Evolutionary conservation across 2,113 vertebrate genomes (phyloP), one percentile per base, ranked within the genome.

Genomic region (Anseranas semipalmata): DNA sequence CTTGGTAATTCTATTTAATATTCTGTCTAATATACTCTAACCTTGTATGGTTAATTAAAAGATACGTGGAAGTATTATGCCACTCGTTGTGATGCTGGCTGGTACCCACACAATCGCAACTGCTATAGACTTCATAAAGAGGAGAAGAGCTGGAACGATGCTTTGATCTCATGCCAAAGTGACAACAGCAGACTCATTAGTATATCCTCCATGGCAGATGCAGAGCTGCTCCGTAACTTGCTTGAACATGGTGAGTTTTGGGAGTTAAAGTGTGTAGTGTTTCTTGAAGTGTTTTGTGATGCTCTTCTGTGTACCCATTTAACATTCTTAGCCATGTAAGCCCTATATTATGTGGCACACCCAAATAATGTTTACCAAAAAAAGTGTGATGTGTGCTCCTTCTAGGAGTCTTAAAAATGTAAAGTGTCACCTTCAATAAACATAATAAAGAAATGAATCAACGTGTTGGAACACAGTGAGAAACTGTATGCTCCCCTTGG

Each of bases 41-140:
- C 37, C 74, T 91, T 93, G 5, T 97, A 58, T 96, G 32, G 80
- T 96, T 92, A 90, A 94, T 96, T 97, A 39, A 89, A 97, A 98
- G 99, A 98, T 88, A 97, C 96, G 21, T 99, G 99, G 99, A 99
- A 98, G 95, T 99, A 99, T 62, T 93, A 98, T 63, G 88, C 94
- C 53, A 99, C 99, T 5, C 93, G 94, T 73, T 99, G 99, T 96
- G 97, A 97, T 0, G 3, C 97, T 65, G 98, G 97, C 56, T 99
- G 99, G 99, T 97, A 98, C 97, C 97, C 99, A 37, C 97, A 99
- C 92, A 99, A 98, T 81, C 96, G 93, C 74, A 98, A 98, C 92
- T 99, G 99, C 98, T 99, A 99, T 97, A 97, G 86, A 74, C 97
- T 99, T 70, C 95, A 98, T 83, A 92, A 96, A 46, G 98, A 98